Evolutionary conservation across 1,140 invertebrate species (phyloP), one percentile per base, ranked within the genome.

Genomic region (Macrobrachium nipponense): DNA sequence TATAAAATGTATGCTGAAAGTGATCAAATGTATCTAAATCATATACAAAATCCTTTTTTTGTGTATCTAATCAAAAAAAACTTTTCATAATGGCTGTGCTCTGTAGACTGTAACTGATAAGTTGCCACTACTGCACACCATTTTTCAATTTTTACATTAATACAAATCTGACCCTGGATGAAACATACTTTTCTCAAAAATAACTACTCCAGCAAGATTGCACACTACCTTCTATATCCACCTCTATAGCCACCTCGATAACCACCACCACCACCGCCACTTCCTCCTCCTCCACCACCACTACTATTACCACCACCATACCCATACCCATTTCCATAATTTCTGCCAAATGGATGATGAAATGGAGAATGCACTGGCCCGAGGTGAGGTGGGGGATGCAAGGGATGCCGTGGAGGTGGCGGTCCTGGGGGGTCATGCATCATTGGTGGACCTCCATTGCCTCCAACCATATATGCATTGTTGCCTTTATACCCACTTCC

Each of bases 371-470:
- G 76, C 20, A 73, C 44, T 27, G 58, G 64, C 20, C 61, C 61
- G 11, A 76, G 51, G 36, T 77, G 75, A 20, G 73, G 77, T 20
- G 85, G 85, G 60, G 85, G 85, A 61, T 87, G 85, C 6, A 87
- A n/a, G 5, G 85, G 85, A 58, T 87, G 85, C n/a, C 85, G 15
- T 27, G 79, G 79, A 11, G 79, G 85, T 6, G 68, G 79, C 44
- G 85, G 70, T 17, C 43, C 20, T 8, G 60, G 77, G 3, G 59
- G 75, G 3, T 86, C 83, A n/a, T 86, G 77, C 51, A 80, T 82
- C 72, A 80, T 80, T 17, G 64, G 61, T 10, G 58, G 60, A 36
- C 73, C 82, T 66, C 77, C 60, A 79, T 60, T 62, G 18, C n/a
- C 60, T 12, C 20, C 23, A 14, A 17, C 27, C 27, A 12, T 27